Percentiles rank a stretch among this genome's conserved stretches.
Conservation (phyloP, 2,888 invertebrate genomes). For the Tigriopus californicus region DNA sequence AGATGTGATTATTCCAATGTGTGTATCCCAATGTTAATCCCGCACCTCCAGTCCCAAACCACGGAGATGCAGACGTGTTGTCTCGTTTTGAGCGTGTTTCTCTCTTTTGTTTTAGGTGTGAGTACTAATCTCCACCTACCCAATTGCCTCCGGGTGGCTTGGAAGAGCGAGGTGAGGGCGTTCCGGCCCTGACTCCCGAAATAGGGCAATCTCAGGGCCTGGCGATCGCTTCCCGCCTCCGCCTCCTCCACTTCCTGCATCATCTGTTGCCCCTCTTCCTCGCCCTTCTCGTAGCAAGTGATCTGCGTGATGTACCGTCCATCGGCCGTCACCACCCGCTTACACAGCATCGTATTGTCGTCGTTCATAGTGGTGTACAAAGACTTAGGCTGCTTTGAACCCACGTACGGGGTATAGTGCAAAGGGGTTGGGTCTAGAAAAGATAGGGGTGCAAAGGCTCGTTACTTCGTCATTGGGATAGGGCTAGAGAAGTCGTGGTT, state of each 20-base stretch:
- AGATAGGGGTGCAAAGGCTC: too few species aligned
- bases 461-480: too few species aligned
- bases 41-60: too few species aligned
- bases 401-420: too few species aligned
- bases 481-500: too few species aligned
- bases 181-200: neutral
- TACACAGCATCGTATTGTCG: slow-evolving; percentile 15
- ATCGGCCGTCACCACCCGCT: slow-evolving; percentile 17
- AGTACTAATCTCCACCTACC: neutral
- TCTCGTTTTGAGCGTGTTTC: neutral
- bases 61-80: too few species aligned
- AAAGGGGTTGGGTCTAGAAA: too few species aligned
- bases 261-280: slow-evolving; percentile 8
- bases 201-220: neutral
- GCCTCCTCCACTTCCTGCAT: slow-evolving; percentile 18
- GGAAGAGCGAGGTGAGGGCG: slow-evolving; percentile 7
- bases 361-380: slow-evolving; percentile 7
- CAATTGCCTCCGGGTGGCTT: neutral
- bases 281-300: slow-evolving; percentile 21
- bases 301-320: slow-evolving; percentile 21
- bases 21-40: too few species aligned
- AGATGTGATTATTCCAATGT: too few species aligned
- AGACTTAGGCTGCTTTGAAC: slow-evolving; percentile 1
- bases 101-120: neutral
- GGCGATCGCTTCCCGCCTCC: neutral